These are phyloP conservation scores for Hydraecia micacea DNA, from an alignment of 2,888 invertebrate genomes.

Conservation along the genomic window DNA sequence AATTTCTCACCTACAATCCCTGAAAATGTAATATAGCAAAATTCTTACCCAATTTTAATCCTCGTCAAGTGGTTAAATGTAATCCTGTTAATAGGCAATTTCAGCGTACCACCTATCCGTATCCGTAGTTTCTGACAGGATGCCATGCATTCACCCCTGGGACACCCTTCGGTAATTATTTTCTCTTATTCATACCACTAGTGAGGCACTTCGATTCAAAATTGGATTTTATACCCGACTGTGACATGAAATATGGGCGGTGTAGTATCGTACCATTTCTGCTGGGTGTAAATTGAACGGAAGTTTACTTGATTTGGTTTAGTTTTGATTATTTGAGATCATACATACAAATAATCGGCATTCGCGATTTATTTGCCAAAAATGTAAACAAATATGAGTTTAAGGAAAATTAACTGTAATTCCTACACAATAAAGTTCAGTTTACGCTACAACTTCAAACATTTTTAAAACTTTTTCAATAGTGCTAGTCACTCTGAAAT, in stretches of 20 bases:
- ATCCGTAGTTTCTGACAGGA: slow-evolving; percentile 69
- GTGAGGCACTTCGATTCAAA: slow-evolving; percentile 61
- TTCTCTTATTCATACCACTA: slow-evolving; percentile 64
- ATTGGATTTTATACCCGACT: slow-evolving; percentile 64
- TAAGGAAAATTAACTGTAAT: too few relatives aligned
- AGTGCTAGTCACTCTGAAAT: too few relatives aligned
- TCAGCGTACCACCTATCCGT: slow-evolving; percentile 70
- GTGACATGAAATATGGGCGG: slow-evolving; percentile 34
- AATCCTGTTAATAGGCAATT: slow-evolving; percentile 74
- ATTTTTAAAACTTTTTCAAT: too few relatives aligned
- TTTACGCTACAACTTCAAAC: too few relatives aligned
- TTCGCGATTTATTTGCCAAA: too few relatives aligned
- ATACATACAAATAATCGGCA: not conserved
- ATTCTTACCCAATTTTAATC: slow-evolving; percentile 70
- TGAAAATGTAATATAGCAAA: slow-evolving; percentile 49
- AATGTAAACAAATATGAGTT: too few relatives aligned
- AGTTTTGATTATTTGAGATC: slow-evolving; percentile 13
- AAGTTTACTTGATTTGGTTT: slow-evolving; percentile 9
- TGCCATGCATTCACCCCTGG: slow-evolving; percentile 67
- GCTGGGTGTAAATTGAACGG: slow-evolving; percentile 35
- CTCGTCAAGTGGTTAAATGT: slow-evolving; percentile 69
- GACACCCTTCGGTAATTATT: slow-evolving; percentile 73
- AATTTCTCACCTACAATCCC: slow-evolving; percentile 24
- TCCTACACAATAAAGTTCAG: too few relatives aligned
- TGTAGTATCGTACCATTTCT: not conserved